These are phyloP conservation scores for Argyra leucocephala DNA, from an alignment of 2,888 invertebrate genomes.

Conservation along the genomic window DNA sequence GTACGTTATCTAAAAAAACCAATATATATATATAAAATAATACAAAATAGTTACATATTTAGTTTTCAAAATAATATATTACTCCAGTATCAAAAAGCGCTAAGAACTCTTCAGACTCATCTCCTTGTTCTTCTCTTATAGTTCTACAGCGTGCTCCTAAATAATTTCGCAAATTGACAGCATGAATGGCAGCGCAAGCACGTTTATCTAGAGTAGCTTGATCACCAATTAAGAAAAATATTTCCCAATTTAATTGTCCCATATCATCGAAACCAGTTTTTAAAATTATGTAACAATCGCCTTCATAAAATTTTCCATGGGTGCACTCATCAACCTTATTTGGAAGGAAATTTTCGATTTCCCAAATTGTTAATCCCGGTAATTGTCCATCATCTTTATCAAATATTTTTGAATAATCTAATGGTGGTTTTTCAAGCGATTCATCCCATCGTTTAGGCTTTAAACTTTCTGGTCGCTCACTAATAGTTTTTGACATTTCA, in stretches of 20 bases:
- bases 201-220: conserved; percentile 69
- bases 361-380: conserved; percentile 91
- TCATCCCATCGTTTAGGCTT: conserved; percentile 97
- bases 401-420: conserved; percentile 96
- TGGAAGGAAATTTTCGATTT: conserved; percentile 98
- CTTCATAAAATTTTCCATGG: conserved; percentile 97
- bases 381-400: conserved; percentile 89
- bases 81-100: conserved; percentile 82
- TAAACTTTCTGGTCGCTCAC: conserved; percentile 48
- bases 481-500: background rate
- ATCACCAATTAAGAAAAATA: conserved; percentile 98
- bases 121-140: conserved; percentile 89
- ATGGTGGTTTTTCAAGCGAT: conserved; percentile 82
- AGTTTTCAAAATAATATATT: conserved; percentile 29
- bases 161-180: conserved; percentile 93
- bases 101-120: conserved; percentile 93
- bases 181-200: conserved; percentile 71
- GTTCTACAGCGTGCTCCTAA: conserved; percentile 90
- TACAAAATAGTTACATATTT: background rate
- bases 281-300: conserved; percentile 94
- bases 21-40: no score
- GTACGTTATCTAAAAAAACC: background rate
- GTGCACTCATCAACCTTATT: conserved; percentile 87
- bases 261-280: conserved; percentile 78
- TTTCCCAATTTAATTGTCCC: conserved; percentile 83